Evolutionary conservation across 2,797 vertebrate genomes (phyloP), one percentile per base, ranked within the genome.

Genomic region (Typhlichthys eigenmanni): DNA sequence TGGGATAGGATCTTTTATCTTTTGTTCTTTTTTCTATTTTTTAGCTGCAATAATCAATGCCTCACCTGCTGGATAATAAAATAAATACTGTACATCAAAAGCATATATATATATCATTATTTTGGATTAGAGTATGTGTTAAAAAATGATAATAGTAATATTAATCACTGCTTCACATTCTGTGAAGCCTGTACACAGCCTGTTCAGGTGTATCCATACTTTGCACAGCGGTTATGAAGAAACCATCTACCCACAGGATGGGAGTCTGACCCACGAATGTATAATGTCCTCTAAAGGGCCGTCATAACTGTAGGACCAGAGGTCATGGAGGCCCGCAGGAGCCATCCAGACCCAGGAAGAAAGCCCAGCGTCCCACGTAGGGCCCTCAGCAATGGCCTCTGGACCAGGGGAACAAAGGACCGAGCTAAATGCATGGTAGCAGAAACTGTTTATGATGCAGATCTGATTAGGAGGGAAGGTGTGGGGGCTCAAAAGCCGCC

Each of bases 371-470:
- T 69, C 85, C 82, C 79, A 29, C 29, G 52, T 80, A 83, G 84
- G 76, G 69, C 72, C 70, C 61, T 81, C 72, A 66, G 64, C 13
- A 8, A 50, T 48, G 66, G 67, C 69, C 71, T 38, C 64, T 24
- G 62, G 76, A 77, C 72, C 45, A 76, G 64, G 68, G 60, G 53
- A 66, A 74, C 67, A 45, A 1, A 8, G 72, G 51, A 68, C 51
- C 29, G 66, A 57, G 75, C 66, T 55, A 47, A 64, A 10, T 54
- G 52, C 70, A 60, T 63, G 14, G 6, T 55, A 60, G 66, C 63
- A 24, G 24, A 24, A 67, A 71, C 77, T 83, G 72, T 84, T 87
- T 77, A 78, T 83, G 84, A 90, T 85, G 84, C 75, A 76, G 82
- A 84, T 78, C 63, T 66, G 69, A 85, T 79, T 1, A 19, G 4